Evolutionary conservation across 2,113 vertebrate genomes (phyloP), one percentile per base, ranked within the genome.

Genomic region (Tetraodon nigroviridis): DNA sequence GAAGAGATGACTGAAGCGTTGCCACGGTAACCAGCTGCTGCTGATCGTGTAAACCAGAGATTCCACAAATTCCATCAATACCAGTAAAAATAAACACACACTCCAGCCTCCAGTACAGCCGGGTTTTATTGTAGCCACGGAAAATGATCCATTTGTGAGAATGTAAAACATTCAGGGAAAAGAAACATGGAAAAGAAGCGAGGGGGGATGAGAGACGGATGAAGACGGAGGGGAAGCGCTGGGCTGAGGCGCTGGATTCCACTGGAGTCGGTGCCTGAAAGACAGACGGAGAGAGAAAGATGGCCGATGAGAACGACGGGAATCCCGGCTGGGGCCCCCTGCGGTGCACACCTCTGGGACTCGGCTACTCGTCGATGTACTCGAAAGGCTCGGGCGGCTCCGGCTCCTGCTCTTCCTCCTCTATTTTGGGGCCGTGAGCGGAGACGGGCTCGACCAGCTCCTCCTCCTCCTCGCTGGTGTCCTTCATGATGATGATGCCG

Each of bases 331-430:
- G n/a, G n/a, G n/a, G n/a, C n/a, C n/a, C n/a, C n/a, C n/a, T n/a
- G n/a, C n/a, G n/a, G 44, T 21, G n/a, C 76, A 3, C 58, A 83
- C 87, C 74, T 55, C 57, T n/a, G 55, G 18, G 60, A 51, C 11
- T 2, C 10, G 20, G 90, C 90, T 86, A 99, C 76, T 99, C 97
- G 29, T 99, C 97, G 6, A 94, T 93, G 83, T 99, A 99, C 78
- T 99, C 96, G 7, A 98, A 99, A 6, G 97, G 94, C 79, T 99
- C 96, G 0, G 97, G 97, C 2, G 95, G 92, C 70, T 99, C 97
- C 0, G 95, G 96, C 77, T 99, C 96, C 83, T 98, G 95, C 55
- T 99, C 96, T 47, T 99, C 97, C 71, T 99, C 96, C 78, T 99
- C 96, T 0, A 99, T 98, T 86, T 98, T 99, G 0, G 96, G 97